Base-by-base conservation (phyloP, 2,113 vertebrate genomes). In the Bambusicola thoracicus region DNA sequence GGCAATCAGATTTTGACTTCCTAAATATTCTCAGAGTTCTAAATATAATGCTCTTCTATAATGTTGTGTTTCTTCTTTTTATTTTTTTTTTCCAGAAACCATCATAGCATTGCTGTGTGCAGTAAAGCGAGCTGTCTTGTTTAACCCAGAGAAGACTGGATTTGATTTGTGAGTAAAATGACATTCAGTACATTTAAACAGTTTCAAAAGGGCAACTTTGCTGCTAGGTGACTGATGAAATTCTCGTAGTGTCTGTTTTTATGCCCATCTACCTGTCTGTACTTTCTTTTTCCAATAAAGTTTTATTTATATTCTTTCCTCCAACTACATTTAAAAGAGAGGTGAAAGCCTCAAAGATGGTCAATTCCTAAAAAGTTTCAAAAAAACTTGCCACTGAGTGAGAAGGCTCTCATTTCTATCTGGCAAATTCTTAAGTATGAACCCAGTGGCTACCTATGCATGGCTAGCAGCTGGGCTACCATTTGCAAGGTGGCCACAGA, bases 1-100 rank as follows among this genome's bases (percentile, higher is more conserved):
- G 56, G 72, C 40, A 94, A 94, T 88, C 83, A 92, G 59, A 83
- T 83, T 95, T 80, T 85, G 4, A 83, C 88, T 94, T 34, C 51
- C 34, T 92, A 96, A 92, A 88, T 94, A 95, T 43, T 80, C 69
- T 74, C 46, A 25, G 70, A 77, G 38, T 41, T 80, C 72, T 92
- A 94, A 95, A 93, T 83, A 70, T 55, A 95, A 77, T 20, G 29
- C 62, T 76, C 55, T 94, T 65, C 40, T 79, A 56, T 27, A n/a
- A 56, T 19, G 32, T 18, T 49, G 48, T 49, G 46, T 49, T 49
- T 49, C 48, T 48, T 24, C 24, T 12, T 48, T 22, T 7, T 7
- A 7, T 61, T 34, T 58, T 19, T 62, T 58, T 58, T 58, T 58
- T 7, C 25, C 61, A 40, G 61, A 63, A 70, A 59, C 43, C 79